A percentile compares a stretch with the other conserved stretches of the same genome.
Conservation (phyloP, 2,797 vertebrate genomes). For the Phylloscopus collybita region DNA sequence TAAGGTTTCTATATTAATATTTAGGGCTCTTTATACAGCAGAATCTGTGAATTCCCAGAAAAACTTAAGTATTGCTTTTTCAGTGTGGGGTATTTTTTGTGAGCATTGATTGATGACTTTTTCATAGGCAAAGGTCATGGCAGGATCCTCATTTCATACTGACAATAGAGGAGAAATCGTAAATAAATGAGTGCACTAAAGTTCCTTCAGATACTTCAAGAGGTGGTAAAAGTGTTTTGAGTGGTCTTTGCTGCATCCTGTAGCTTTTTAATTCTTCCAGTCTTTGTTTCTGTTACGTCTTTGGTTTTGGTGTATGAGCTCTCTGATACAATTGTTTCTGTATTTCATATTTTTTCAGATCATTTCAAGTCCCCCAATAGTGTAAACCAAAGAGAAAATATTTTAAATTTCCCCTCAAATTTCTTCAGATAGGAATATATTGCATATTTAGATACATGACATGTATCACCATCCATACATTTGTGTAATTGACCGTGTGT, state of each 20-base stretch:
- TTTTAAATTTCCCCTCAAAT: not conserved
- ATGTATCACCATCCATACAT: not conserved
- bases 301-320: not conserved
- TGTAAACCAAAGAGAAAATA: not conserved
- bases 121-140: not conserved
- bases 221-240: not conserved
- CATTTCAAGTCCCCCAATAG: not conserved
- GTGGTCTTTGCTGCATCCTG: not conserved
- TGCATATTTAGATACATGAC: not conserved
- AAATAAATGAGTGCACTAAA: not conserved
- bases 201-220: not conserved
- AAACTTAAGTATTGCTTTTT: not conserved
- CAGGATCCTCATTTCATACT: not conserved
- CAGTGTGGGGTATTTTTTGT: not conserved
- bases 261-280: not conserved
- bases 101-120: not conserved
- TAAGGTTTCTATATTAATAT: not conserved
- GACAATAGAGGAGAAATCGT: not conserved
- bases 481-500: rapidly evolving
- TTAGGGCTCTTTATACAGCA: not conserved
- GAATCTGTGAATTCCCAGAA: not conserved
- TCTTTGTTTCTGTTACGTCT: not conserved
- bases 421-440: not conserved
- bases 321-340: not conserved
- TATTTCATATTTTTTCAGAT: not conserved